Base-by-base conservation (phyloP, 2,797 vertebrate species). In the Lagodon rhomboides region DNA sequence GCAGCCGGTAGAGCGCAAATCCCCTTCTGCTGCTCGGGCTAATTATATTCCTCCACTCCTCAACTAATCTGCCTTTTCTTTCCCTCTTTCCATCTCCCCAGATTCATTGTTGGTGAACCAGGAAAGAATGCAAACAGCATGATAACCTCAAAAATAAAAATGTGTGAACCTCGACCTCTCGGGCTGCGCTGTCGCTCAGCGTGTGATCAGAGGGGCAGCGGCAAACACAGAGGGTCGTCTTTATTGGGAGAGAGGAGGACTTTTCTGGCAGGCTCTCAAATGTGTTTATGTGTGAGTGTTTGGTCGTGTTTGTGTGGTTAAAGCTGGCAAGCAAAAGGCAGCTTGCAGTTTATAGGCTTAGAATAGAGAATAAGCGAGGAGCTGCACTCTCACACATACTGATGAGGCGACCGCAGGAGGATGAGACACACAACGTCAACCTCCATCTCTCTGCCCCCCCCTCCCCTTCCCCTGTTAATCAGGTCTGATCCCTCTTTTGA, bases 11-110 rank as follows among this genome's bases (percentile, higher is more conserved):
- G 30, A 87, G 87, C 86, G 85, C 91, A 95, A 95, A 95, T 94
- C 93, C 91, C 93, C 94, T 94, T 95, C 93, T 95, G 94, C 91
- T 91, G 89, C 91, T 86, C 62, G 12, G 85, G 92, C 92, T 94
- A 94, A 94, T 94, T 94, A 92, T 94, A 94, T 86, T 91, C 88
- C 83, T 76, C 81, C 75, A 82, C 80, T 87, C 83, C 85, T 84
- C 20, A 73, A 89, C 91, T 94, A 94, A 94, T 94, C 91, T 89
- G 87, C 77, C 76, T 83, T 87, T 86, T 90, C 84, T 82, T 79
- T 73, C 62, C 66, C 74, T 70, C 76, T 68, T 66, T 69, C 58
- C 61, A 38, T 77, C 69, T 73, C 64, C 56, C 15, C 1, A 30
- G 58, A 44, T 75, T 73, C 22, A 23, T 41, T 69, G 25, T 56